These are phyloP conservation scores for Quadriops clusia DNA, from an alignment of 2,888 invertebrate genomes.

Conservation along the genomic window DNA sequence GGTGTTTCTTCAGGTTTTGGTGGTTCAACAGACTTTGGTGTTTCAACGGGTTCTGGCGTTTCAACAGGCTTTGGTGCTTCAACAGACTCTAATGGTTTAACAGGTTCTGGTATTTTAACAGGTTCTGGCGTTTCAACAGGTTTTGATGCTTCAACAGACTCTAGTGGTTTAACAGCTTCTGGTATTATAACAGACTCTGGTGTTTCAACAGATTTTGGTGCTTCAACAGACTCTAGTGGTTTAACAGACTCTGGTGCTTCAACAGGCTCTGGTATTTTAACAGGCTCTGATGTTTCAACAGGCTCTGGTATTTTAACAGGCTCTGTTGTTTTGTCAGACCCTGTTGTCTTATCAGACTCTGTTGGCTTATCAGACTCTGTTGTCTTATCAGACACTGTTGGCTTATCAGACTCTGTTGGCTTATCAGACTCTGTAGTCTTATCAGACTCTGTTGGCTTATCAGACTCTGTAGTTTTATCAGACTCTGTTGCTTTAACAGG, in stretches of 20 bases:
- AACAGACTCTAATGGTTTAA: constrained; percentile 15
- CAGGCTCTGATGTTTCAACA: neutral
- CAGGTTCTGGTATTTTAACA: constrained; percentile 21
- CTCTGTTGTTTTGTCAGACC: neutral
- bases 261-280: neutral
- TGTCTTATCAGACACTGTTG: constrained; percentile 15
- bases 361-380: constrained; percentile 7
- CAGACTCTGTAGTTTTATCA: constrained; percentile 2
- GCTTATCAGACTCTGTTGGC: constrained; percentile 24
- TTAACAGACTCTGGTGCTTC: constrained; percentile 6
- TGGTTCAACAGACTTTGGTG: constrained; percentile 23
- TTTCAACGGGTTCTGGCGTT: constrained; percentile 20
- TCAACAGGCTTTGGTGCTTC: constrained; percentile 14
- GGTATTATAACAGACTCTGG: constrained; percentile 15
- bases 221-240: constrained; percentile 17
- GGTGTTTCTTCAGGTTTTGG: constrained; percentile 28
- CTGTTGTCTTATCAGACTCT: constrained; percentile 3
- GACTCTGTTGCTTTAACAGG: constrained; percentile 5
- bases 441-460: constrained; percentile 3
- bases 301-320: neutral
- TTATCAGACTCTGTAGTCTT: constrained; percentile 18
- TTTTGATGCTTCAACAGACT: constrained; percentile 16
- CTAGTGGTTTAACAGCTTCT: constrained; percentile 17
- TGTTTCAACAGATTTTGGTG: constrained; percentile 13
- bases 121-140: constrained; percentile 15